These are phyloP conservation scores for Anthrax anthrax DNA, from an alignment of 2,888 invertebrate genomes.

Conservation along the genomic window DNA sequence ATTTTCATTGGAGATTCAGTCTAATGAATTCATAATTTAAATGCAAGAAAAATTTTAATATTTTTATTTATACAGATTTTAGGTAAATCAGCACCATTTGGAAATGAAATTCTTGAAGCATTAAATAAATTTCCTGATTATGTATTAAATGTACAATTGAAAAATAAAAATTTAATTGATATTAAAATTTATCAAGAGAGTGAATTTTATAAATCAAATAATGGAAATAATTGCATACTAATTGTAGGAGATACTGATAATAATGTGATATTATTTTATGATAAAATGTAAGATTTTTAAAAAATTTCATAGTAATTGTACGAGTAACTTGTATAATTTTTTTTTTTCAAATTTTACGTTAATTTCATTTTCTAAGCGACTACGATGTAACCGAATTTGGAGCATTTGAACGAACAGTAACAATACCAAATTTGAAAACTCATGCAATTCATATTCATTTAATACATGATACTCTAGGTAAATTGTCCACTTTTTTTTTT, in stretches of 20 bases:
- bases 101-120: slow-evolving; percentile 49
- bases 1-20: too few relatives aligned
- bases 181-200: slow-evolving; percentile 36
- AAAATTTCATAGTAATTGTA: slow-evolving; percentile 30
- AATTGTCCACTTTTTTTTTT: slow-evolving; percentile 11
- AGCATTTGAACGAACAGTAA: slow-evolving; percentile 33
- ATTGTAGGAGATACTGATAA: slow-evolving; percentile 53
- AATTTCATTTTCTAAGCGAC: slow-evolving; percentile 18
- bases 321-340: slow-evolving; percentile 14
- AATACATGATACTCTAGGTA: slow-evolving; percentile 45
- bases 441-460: slow-evolving; percentile 40
- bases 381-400: slow-evolving; percentile 34
- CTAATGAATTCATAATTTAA: too few relatives aligned
- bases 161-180: slow-evolving; percentile 24
- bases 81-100: slow-evolving; percentile 58
- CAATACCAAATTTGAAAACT: slow-evolving; percentile 31
- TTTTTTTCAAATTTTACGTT: not conserved
- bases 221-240: slow-evolving; percentile 33
- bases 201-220: slow-evolving; percentile 28
- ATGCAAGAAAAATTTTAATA: too few relatives aligned
- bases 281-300: slow-evolving; percentile 39
- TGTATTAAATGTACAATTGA: slow-evolving; percentile 32
- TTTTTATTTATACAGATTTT: slow-evolving; percentile 40
- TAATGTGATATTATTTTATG: slow-evolving; percentile 40
- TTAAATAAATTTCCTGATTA: slow-evolving; percentile 50